Evolutionary conservation across 2,888 invertebrate species (phyloP), one percentile per base, ranked within the genome.

Genomic region (Thera obeliscata): DNA sequence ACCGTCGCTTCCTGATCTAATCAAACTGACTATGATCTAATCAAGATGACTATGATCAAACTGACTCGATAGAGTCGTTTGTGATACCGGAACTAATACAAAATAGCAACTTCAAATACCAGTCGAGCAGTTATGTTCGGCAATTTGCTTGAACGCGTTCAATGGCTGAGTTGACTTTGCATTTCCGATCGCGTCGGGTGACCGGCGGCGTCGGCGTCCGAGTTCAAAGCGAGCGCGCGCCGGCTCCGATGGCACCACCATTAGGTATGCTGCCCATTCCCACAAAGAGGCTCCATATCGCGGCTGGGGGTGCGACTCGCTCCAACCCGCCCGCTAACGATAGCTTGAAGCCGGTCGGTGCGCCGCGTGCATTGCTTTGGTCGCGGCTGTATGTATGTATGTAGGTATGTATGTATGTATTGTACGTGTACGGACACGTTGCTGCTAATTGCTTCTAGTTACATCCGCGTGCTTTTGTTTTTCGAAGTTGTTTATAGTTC

Each of bases 341-440:
- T 79, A 74, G 78, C 79, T 81, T 79, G 74, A 76, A 77, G 74
- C 72, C 76, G 54, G 67, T 54, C 64, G 62, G 70, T 66, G 66
- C 77, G 70, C 75, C 72, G 73, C 56, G 65, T 72, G 69, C 73
- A 72, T 73, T 67, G 22, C 22, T 22, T 22, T 22, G 22, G 22
- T 22, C 22, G 22, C 22, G 22, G 22, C 22, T 22, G 22, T 22
- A 22, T 22, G 22, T 22, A 22, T 22, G 22, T 22, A 22, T 22
- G 22, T 22, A 22, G 0, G 22, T 22, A 22, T 22, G 22, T 22
- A 1, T 22, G 22, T 22, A 22, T 22, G 22, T 22, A 68, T 70
- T 70, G 61, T 33, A 61, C 64, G 58, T 60, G 57, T 62, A 69
- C 55, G 67, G 56, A 22, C 22, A 22, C 43, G 69, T 61, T 48